phyloP scores from a whole-genome alignment of 2,113 vertebrate genomes.

The Pavo muticus region DNA sequence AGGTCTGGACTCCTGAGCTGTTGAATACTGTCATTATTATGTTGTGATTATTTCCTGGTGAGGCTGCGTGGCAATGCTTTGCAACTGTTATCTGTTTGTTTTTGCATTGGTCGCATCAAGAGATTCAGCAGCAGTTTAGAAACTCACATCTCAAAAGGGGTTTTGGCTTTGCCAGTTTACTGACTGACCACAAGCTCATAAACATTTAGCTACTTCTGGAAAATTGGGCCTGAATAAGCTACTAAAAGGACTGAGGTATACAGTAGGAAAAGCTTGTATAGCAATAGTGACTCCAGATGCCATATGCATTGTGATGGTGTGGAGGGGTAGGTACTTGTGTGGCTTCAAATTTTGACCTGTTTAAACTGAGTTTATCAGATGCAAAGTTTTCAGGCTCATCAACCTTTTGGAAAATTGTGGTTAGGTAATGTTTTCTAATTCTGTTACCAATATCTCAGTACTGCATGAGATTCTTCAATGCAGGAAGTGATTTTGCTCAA shows the following conservation, averaged over 20 bases:
- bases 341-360: background rate
- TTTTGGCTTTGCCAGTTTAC: background rate
- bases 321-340: accelerated
- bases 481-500: background rate
- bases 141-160: background rate
- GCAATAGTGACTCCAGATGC: background rate
- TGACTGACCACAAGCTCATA: background rate
- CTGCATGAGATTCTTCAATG: background rate
- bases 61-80: background rate
- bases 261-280: background rate
- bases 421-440: background rate
- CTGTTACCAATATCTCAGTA: background rate
- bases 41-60: background rate
- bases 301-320: background rate
- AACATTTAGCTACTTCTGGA: background rate
- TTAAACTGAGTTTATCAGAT: background rate
- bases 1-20: background rate
- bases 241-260: background rate
- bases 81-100: accelerated
- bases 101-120: background rate
- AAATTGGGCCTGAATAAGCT: background rate
- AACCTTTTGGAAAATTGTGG: background rate
- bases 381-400: background rate
- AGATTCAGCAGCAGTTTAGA: background rate
- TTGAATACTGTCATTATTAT: background rate